phyloP scores from a whole-genome alignment of 2,797 vertebrate genomes.

The Gymnodraco acuticeps region DNA sequence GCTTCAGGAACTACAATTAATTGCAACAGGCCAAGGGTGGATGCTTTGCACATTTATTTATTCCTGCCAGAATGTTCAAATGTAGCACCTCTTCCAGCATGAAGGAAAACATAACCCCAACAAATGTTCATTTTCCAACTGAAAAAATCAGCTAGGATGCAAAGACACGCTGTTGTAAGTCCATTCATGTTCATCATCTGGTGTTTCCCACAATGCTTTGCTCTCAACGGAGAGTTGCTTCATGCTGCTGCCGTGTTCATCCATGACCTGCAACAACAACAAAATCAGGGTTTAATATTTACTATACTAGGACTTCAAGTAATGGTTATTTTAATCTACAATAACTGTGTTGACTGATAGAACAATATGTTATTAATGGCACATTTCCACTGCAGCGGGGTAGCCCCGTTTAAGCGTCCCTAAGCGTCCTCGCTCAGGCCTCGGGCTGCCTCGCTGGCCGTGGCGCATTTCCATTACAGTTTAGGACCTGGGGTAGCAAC shows the following conservation, averaged over 20 bases:
- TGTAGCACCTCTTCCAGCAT: conserved; percentile 7
- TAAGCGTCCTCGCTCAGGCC: no score
- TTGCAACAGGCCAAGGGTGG: conserved; percentile 34
- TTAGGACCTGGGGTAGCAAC: no score
- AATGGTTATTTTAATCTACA: not conserved
- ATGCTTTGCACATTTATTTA: conserved; percentile 54
- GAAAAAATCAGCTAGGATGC: conserved; percentile 10
- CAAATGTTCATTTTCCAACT: conserved; percentile 11
- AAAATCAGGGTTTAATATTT: no score
- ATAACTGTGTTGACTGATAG: not conserved
- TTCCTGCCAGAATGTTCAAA: conserved; percentile 27
- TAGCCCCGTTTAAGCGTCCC: no score
- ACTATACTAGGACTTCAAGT: no score
- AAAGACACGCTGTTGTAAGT: not conserved
- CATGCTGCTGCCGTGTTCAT: conserved; percentile 12
- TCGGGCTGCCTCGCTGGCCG: no score
- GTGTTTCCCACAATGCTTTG: not conserved
- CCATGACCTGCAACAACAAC: conserved; percentile 57
- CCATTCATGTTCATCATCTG: not conserved
- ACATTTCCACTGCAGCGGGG: no score
- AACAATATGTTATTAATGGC: not conserved
- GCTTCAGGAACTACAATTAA: conserved; percentile 50
- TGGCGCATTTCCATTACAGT: no score
- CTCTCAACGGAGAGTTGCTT: conserved; percentile 13
- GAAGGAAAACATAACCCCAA: conserved; percentile 1